Percentiles rank a stretch among this genome's conserved stretches.
Conservation (phyloP, 2,797 vertebrate genomes). For the Tinamus major region DNA sequence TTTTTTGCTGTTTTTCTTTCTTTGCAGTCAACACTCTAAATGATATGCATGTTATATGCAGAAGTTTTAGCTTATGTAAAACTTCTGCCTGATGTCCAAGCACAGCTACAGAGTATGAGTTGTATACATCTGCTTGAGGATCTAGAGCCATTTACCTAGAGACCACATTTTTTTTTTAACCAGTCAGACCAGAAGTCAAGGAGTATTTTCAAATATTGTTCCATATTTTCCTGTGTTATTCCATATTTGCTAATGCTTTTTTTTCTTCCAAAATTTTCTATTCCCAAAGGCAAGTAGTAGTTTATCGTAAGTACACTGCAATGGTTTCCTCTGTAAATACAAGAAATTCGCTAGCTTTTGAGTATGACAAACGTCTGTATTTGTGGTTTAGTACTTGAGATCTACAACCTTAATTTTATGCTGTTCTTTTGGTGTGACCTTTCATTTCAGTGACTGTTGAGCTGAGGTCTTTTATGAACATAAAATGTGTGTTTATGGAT, state of each 20-base stretch:
- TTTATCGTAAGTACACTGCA: background rate
- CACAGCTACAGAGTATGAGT: background rate
- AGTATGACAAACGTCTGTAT: background rate
- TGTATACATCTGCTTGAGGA: background rate
- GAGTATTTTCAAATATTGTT: background rate
- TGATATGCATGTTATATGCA: rapidly evolving
- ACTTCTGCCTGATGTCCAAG: rapidly evolving
- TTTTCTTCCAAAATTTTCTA: background rate
- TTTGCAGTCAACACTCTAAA: background rate
- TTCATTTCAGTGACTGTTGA: background rate
- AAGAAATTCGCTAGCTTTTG: background rate
- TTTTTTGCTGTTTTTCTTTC: background rate
- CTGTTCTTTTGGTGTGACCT: background rate
- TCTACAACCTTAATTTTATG: background rate
- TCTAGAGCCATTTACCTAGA: background rate
- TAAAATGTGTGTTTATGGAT: background rate
- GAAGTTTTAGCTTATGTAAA: background rate
- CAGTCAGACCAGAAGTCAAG: background rate
- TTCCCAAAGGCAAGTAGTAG: background rate
- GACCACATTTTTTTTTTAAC: background rate
- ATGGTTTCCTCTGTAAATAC: background rate
- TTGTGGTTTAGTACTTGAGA: background rate
- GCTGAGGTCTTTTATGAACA: background rate
- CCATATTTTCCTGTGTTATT: background rate
- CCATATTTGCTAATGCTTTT: rapidly evolving